These are phyloP conservation scores for Microcaecilia unicolor DNA, from an alignment of 2,797 vertebrate species.

Conservation along the genomic window DNA sequence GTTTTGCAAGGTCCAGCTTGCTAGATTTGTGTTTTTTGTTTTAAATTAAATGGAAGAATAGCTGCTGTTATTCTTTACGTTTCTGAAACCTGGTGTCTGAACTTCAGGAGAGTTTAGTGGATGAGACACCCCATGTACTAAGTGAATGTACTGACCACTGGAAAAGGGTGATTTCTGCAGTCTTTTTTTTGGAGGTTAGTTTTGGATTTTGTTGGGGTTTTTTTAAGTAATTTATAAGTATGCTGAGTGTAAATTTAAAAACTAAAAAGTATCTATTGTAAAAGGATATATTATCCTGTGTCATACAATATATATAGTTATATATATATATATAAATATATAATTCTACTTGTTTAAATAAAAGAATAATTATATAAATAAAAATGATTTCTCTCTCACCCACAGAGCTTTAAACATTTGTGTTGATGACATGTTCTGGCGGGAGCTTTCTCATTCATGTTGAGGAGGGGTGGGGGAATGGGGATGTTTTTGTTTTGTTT, in stretches of 20 bases:
- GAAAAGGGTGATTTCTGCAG: constrained; percentile 41
- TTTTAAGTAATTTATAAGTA: constrained; percentile 63
- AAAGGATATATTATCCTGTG: constrained; percentile 53
- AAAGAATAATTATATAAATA: constrained; percentile 22
- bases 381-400: constrained; percentile 28
- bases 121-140: constrained; percentile 25
- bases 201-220: constrained; percentile 43
- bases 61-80: too few species aligned
- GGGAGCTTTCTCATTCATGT: constrained; percentile 35
- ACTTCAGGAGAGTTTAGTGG: background rate
- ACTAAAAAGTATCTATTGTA: constrained; percentile 45
- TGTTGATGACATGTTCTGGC: constrained; percentile 25
- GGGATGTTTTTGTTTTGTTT: background rate
- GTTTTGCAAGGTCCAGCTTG: background rate
- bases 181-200: too few species aligned
- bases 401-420: constrained; percentile 8
- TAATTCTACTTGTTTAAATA: constrained; percentile 33
- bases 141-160: constrained; percentile 50
- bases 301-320: too few species aligned
- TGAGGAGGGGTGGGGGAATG: too few species aligned
- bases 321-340: too few species aligned
- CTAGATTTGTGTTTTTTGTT: background rate
- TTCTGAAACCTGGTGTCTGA: background rate
- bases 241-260: constrained; percentile 53
- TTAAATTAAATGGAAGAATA: too few species aligned